A percentile compares a stretch with the other conserved stretches of the same genome.
phyloP scores from a whole-genome alignment of 2,888 invertebrate species.

The Crioceris asparagi region DNA sequence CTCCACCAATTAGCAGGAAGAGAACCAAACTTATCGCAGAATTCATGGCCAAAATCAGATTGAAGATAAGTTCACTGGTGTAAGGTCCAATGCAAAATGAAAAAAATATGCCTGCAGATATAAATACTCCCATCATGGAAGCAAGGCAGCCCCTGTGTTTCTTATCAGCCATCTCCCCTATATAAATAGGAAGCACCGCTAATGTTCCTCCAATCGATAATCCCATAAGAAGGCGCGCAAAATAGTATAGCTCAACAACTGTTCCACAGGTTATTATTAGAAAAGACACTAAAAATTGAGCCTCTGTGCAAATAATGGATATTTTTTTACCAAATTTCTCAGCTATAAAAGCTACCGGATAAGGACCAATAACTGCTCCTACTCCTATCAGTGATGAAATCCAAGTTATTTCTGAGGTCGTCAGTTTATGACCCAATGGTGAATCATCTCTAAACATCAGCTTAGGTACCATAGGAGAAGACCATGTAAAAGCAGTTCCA shows the following conservation, averaged over 20 bases:
- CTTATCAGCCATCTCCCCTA: not conserved
- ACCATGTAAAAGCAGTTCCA: conserved; percentile 9
- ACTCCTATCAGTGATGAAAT: conserved; percentile 40
- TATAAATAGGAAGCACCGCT: not conserved
- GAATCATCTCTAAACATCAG: not conserved
- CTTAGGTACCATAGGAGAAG: conserved; percentile 8
- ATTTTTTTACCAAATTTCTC: conserved; percentile 55
- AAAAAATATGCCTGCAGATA: not conserved
- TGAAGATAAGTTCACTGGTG: not conserved
- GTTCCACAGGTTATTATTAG: not conserved
- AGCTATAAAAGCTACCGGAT: conserved; percentile 53
- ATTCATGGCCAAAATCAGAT: not conserved
- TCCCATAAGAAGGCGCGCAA: not conserved
- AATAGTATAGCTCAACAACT: not conserved
- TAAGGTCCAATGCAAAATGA: not conserved
- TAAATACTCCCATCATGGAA: not conserved
- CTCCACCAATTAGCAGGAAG: not conserved
- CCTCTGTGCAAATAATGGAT: not conserved
- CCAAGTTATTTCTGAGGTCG: conserved; percentile 39
- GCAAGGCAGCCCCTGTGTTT: not conserved
- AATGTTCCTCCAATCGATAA: not conserved
- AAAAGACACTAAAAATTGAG: not conserved
- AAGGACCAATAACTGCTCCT: conserved; percentile 50
- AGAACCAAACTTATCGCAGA: not conserved
- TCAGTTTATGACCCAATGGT: conserved; percentile 19